Conservation (phyloP, 2,113 vertebrate species). For the Oplegnathus fasciatus region DNA sequence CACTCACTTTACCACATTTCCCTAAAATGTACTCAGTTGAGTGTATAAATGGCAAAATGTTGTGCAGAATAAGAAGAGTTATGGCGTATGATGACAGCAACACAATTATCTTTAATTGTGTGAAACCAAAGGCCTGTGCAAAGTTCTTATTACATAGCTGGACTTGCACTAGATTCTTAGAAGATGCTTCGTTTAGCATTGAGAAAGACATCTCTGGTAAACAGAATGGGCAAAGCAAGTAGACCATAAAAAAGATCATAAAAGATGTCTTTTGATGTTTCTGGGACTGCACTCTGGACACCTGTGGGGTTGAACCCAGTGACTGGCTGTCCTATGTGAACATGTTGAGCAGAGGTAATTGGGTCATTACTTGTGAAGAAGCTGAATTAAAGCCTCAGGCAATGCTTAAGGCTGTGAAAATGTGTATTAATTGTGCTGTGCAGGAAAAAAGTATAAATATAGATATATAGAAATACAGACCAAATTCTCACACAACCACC, state of each 20-base stretch:
- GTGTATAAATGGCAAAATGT: not conserved
- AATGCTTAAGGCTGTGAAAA: slow-evolving; percentile 9
- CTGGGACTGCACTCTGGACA: slow-evolving; percentile 66
- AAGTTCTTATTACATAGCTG: not conserved
- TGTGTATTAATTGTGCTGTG: slow-evolving; percentile 1
- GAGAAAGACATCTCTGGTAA: slow-evolving; percentile 56
- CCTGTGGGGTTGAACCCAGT: slow-evolving; percentile 73
- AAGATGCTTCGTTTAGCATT: slow-evolving; percentile 54
- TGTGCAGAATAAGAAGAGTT: not conserved
- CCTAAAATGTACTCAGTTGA: not conserved
- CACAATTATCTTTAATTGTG: not conserved
- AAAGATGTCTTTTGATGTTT: slow-evolving; percentile 75
- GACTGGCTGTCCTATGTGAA: slow-evolving; percentile 58
- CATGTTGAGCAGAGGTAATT: slow-evolving; percentile 54
- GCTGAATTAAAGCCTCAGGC: slow-evolving; percentile 41
- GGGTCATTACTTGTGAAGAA: slow-evolving; percentile 63
- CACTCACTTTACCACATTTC: not conserved
- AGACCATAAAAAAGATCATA: slow-evolving; percentile 72
- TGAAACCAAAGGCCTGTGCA: not conserved
- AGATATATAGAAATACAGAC: too few relatives aligned
- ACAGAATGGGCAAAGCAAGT: slow-evolving; percentile 62
- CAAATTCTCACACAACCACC: not conserved
- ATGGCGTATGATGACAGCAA: not conserved
- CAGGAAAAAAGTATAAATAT: not conserved
- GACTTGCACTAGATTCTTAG: slow-evolving; percentile 2